Conservation (phyloP, 2,113 vertebrate genomes). For the Perca flavescens region DNA sequence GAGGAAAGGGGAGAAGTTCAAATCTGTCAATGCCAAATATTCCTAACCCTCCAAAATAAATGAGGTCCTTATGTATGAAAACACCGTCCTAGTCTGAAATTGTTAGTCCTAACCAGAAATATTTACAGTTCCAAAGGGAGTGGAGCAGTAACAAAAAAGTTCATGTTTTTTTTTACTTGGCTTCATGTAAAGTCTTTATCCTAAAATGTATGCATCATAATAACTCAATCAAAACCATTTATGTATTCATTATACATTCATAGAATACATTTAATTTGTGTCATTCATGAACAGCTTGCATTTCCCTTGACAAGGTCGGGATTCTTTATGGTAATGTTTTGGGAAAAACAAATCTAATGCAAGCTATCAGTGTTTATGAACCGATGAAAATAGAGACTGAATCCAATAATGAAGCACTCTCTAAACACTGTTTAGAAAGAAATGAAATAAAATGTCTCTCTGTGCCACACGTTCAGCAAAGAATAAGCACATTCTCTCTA, state of each 20-base stretch:
- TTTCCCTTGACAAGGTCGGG: conserved; percentile 13
- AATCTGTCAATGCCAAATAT: conserved; percentile 61
- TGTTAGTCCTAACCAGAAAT: conserved; percentile 44
- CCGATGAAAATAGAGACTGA: conserved; percentile 40
- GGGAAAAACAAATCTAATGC: conserved; percentile 6
- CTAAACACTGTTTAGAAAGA: conserved; percentile 17
- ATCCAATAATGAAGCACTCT: conserved; percentile 34
- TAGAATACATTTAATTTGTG: conserved; percentile 46
- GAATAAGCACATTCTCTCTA: conserved; percentile 20
- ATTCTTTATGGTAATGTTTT: conserved; percentile 26
- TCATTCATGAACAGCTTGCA: conserved; percentile 32
- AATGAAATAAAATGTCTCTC: conserved; percentile 46
- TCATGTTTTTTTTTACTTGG: conserved; percentile 31
- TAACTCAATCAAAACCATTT: conserved; percentile 42
- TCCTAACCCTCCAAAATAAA: conserved; percentile 58
- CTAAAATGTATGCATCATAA: conserved; percentile 25
- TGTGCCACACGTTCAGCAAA: conserved; percentile 9
- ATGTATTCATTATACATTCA: neutral
- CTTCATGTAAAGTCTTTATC: conserved; percentile 41
- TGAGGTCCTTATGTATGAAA: conserved; percentile 33
- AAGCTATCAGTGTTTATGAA: conserved; percentile 56
- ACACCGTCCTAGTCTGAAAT: conserved; percentile 7
- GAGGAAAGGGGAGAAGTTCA: conserved; percentile 40
- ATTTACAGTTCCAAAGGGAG: neutral
- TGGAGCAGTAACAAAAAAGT: conserved; percentile 7